Evolutionary conservation across 1,140 invertebrate genomes (phyloP).

Genomic region (Vanessa atalanta): DNA sequence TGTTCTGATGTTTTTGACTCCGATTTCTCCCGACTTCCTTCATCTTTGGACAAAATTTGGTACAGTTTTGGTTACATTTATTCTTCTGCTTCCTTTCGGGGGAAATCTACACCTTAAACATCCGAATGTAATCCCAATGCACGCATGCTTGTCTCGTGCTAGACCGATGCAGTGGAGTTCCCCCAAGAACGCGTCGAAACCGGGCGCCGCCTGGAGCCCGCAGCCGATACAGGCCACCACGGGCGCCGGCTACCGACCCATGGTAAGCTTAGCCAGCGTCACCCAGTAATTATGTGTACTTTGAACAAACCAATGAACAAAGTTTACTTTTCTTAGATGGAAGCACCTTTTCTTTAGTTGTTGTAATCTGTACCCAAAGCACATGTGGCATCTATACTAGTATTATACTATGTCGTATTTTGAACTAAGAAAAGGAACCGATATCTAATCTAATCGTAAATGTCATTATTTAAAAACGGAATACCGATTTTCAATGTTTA

Average conservation of each 20-base stretch:
- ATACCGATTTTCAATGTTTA: background rate
- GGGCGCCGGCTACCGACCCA: slow-evolving; percentile 90
- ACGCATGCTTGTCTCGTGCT: slow-evolving; percentile 45
- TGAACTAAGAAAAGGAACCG: no score
- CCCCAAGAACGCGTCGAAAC: slow-evolving; percentile 90
- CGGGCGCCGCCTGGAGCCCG: slow-evolving; percentile 88
- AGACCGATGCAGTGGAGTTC: slow-evolving; percentile 93
- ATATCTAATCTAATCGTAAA: no score
- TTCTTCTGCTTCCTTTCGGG: background rate
- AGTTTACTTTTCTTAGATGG: no score
- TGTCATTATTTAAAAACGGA: no score
- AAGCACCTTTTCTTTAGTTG: no score
- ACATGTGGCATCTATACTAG: no score
- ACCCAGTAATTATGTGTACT: no score
- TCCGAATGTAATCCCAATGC: slow-evolving; percentile 20
- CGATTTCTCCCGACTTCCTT: background rate
- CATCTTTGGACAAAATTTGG: background rate
- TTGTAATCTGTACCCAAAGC: no score
- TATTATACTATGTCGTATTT: no score
- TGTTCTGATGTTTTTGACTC: slow-evolving; percentile 27
- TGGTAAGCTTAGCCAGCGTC: slow-evolving; percentile 82
- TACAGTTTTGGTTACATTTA: slow-evolving; percentile 1
- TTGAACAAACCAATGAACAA: no score
- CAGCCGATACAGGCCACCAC: slow-evolving; percentile 93
- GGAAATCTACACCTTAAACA: slow-evolving; percentile 6